Evolutionary conservation across 2,797 vertebrate species (phyloP).

Genomic region (Anguilla obscura): DNA sequence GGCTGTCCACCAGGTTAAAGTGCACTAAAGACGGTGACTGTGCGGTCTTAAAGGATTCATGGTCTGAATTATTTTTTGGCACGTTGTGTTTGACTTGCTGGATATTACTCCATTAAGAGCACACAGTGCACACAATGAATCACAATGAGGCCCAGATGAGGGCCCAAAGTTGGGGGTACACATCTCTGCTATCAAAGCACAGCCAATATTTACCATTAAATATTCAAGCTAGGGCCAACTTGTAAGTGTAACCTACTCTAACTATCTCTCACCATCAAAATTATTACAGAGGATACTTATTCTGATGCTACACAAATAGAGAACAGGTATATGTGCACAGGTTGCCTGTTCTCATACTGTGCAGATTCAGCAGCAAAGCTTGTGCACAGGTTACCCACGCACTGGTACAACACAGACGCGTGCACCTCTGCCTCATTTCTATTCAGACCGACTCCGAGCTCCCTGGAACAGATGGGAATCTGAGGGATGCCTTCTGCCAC

Average conservation of each 20-base stretch:
- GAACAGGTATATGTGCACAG: background rate
- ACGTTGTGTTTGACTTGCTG: background rate
- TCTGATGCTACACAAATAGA: background rate
- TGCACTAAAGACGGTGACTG: background rate
- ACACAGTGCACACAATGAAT: too few species aligned
- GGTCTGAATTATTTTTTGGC: background rate
- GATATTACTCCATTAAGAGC: too few species aligned
- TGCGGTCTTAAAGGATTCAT: background rate
- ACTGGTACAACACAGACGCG: background rate
- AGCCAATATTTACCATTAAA: too few species aligned
- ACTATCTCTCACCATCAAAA: too few species aligned
- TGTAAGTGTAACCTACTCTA: too few species aligned
- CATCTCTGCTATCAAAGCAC: too few species aligned
- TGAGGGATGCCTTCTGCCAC: background rate
- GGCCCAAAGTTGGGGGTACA: too few species aligned
- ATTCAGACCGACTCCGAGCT: background rate
- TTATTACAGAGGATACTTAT: background rate
- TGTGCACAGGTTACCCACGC: background rate
- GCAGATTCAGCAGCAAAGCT: background rate
- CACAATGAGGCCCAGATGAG: too few species aligned
- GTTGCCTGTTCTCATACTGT: background rate
- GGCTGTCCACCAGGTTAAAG: background rate
- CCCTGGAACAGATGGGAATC: constrained; percentile 17
- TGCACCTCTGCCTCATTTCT: background rate
- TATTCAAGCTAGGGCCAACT: too few species aligned